These are phyloP conservation scores for Heliconius congener DNA, from an alignment of 1,140 invertebrate species.

Conservation along the genomic window DNA sequence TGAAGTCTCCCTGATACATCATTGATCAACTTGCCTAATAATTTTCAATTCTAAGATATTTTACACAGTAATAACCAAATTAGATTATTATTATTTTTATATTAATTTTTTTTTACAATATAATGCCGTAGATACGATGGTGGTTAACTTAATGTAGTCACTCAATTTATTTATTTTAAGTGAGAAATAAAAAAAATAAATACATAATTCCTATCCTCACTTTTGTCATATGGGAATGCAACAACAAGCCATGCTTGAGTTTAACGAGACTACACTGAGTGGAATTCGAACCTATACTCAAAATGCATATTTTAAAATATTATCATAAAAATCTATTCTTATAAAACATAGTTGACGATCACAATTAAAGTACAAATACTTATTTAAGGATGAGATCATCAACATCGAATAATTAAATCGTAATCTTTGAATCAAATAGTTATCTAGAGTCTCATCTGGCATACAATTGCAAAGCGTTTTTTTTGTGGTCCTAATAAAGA, in stretches of 20 bases:
- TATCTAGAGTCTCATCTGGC: conserved; percentile 26
- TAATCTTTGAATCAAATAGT: conserved; percentile 28
- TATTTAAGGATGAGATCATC: conserved; percentile 27
- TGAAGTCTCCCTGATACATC: conserved; percentile 15
- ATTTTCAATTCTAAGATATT: neutral
- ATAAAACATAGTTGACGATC: conserved; percentile 4
- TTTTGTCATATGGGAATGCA: too few relatives aligned
- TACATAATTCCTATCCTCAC: too few relatives aligned
- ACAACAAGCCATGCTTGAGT: too few relatives aligned
- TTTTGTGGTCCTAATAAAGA: conserved; percentile 8
- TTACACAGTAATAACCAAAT: neutral
- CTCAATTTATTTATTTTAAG: too few relatives aligned
- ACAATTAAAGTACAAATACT: conserved; percentile 25
- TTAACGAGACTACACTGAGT: too few relatives aligned
- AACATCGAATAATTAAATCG: neutral
- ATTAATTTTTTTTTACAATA: too few relatives aligned
- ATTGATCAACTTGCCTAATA: conserved; percentile 15
- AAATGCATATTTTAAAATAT: too few relatives aligned
- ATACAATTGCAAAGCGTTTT: conserved; percentile 26
- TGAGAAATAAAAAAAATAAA: too few relatives aligned
- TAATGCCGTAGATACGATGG: too few relatives aligned
- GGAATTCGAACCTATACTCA: too few relatives aligned
- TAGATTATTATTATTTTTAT: too few relatives aligned
- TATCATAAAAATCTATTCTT: conserved; percentile 9
- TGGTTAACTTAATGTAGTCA: too few relatives aligned